Evolutionary conservation across 2,797 vertebrate species (phyloP), one percentile per base, ranked within the genome.

Genomic region (Sciaenops ocellatus): DNA sequence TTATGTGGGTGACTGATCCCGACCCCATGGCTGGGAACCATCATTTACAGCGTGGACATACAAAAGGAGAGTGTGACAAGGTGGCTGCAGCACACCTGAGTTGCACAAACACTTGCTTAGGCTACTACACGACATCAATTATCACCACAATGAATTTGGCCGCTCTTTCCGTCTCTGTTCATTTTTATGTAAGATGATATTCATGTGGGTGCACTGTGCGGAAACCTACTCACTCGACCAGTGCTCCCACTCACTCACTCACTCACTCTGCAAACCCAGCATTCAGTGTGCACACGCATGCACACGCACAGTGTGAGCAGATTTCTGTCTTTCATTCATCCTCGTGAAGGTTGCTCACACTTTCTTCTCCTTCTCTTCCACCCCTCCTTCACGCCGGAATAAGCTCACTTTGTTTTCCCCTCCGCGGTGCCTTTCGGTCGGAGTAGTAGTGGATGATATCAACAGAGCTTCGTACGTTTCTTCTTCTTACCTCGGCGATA

Each of bases 171-270:
- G 28, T 55, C 56, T 13, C 44, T 69, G 38, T 78, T 75, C 46
- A 69, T 66, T 87, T 85, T 87, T 84, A 87, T 90, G 84, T 89
- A 87, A 89, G 77, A 71, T 82, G 83, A 87, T 82, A 89, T 85
- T 82, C 26, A 76, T 80, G 89, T 88, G 92, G 79, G 87, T 69
- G 89, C 86, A 67, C 47, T 60, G 78, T 81, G 83, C 60, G 41
- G 72, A 88, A 92, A 89, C 87, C 91, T 74, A 87, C 88, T 82
- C 86, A 78, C 82, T 90, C 82, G 73, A 90, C 90, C 88, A 87
- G 79, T 73, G 81, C 83, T 86, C 88, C 84, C 87, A 87, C 90
- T 85, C 88, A 82, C 84, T 82, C 86, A 65, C 90, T 85, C 88
- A 82, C 84, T 82, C 86, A 59, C 86, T 81, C 70, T 76, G 76